Conservation (phyloP, 1,140 invertebrate genomes). For the Oppia nitens region DNA sequence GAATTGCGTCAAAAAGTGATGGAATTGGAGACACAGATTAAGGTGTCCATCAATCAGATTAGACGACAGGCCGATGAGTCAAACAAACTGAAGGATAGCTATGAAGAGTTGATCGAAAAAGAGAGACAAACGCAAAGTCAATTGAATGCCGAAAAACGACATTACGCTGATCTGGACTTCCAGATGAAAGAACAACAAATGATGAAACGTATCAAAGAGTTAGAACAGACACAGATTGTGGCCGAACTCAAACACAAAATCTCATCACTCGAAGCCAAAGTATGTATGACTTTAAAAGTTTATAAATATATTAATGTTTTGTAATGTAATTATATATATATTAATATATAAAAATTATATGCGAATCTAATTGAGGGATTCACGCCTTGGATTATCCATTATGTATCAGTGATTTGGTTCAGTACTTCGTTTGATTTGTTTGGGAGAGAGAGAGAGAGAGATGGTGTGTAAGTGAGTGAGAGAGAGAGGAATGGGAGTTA, state of each 20-base stretch:
- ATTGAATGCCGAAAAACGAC: constrained; percentile 66
- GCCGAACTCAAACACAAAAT: constrained; percentile 91
- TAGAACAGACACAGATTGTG: constrained; percentile 77
- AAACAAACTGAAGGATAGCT: constrained; percentile 53
- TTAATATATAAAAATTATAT: too few relatives aligned
- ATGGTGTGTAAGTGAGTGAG: too few relatives aligned
- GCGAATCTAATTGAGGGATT: too few relatives aligned
- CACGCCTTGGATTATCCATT: too few relatives aligned
- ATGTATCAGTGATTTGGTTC: too few relatives aligned
- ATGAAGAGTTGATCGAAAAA: constrained; percentile 48
- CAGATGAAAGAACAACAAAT: constrained; percentile 81
- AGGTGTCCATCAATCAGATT: constrained; percentile 84
- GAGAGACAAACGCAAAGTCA: constrained; percentile 57
- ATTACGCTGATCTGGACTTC: constrained; percentile 62
- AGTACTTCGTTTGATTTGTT: too few relatives aligned
- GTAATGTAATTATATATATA: too few relatives aligned
- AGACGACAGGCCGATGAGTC: constrained; percentile 83
- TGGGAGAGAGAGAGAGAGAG: too few relatives aligned
- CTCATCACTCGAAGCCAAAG: constrained; percentile 78
- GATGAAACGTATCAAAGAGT: constrained; percentile 81
- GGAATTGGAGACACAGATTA: constrained; percentile 92
- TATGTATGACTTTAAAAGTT: constrained; percentile 27
- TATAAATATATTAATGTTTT: constrained; percentile 20
- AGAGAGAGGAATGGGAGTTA: too few relatives aligned
- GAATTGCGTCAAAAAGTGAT: constrained; percentile 87